Evolutionary conservation across 2,888 invertebrate species (phyloP), one percentile per base, ranked within the genome.

Genomic region (Luperina nickerlii): DNA sequence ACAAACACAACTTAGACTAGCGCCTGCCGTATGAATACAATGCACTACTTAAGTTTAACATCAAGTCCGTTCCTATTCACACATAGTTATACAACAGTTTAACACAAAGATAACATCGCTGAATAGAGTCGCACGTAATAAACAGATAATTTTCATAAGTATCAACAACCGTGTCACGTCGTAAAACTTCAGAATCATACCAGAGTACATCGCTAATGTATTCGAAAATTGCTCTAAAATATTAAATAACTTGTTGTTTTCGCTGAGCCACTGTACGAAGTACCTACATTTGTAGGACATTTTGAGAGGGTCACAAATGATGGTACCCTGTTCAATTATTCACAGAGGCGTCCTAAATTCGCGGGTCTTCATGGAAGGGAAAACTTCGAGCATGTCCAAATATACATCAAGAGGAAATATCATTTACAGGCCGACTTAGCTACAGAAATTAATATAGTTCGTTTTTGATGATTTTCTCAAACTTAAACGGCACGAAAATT

Each of bases 11-110:
- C 81, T 73, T 69, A 79, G 81, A 54, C 76, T 76, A 78, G 60
- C 66, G 74, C 67, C 76, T 62, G 86, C 70, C 76, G 63, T 73
- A 68, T 79, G 48, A 65, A 79, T 65, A 87, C 75, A 78, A 77
- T 85, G 76, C 72, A 79, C 79, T 81, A 75, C 68, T 75, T 81
- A 73, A 78, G 45, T 78, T 63, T 74, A 78, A 85, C 79, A 88
- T 89, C 86, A 88, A 88, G 88, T 88, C 81, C 86, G 74, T 85
- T 89, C 88, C 86, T 83, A 70, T 82, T 65, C 75, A 71, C 71
- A 78, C 68, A 63, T 63, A 78, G 51, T 68, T 65, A 67, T 63
- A 82, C 42, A 65, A 27, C 63, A 63, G 63, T 68, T 84, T n/a
- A 63, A 60, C 27, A 67, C 51, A 51, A 27, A 71, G 13, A 68